These are phyloP conservation scores for Xylocopa sonorina DNA, from an alignment of 1,140 invertebrate genomes.

Conservation along the genomic window DNA sequence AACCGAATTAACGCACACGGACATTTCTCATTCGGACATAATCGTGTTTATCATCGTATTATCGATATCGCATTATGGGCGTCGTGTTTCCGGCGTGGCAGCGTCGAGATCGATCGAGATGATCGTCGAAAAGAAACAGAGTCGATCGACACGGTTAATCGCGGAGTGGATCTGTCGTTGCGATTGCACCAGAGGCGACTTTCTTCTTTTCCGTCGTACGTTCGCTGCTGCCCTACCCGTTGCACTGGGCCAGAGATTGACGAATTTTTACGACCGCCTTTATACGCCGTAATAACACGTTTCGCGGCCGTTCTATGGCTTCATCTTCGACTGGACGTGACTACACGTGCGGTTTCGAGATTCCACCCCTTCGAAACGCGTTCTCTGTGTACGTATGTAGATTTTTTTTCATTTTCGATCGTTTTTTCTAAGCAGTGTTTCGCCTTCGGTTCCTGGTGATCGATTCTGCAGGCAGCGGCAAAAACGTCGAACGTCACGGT, in stretches of 20 bases:
- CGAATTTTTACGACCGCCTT: constrained; percentile 14
- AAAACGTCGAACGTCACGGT: background rate
- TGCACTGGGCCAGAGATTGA: background rate
- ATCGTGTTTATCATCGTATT: too few relatives aligned
- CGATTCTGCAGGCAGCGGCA: background rate
- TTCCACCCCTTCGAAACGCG: too few relatives aligned
- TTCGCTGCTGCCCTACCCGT: background rate
- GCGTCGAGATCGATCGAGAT: too few relatives aligned
- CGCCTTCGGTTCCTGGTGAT: too few relatives aligned
- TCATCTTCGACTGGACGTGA: background rate
- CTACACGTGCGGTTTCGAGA: too few relatives aligned
- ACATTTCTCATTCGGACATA: too few relatives aligned
- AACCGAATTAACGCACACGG: too few relatives aligned
- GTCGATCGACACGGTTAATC: constrained; percentile 16
- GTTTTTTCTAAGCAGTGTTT: background rate
- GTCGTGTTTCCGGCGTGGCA: too few relatives aligned
- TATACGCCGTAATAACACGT: constrained; percentile 2
- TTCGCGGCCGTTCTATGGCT: background rate
- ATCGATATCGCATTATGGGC: too few relatives aligned
- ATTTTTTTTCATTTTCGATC: too few relatives aligned
- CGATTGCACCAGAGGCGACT: background rate
- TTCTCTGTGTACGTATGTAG: too few relatives aligned
- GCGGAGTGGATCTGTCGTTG: background rate
- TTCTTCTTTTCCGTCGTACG: background rate
- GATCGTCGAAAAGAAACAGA: constrained; percentile 11